Evolutionary conservation across 1,140 invertebrate species (phyloP), one percentile per base, ranked within the genome.

Genomic region (Cyclargus thomasi): DNA sequence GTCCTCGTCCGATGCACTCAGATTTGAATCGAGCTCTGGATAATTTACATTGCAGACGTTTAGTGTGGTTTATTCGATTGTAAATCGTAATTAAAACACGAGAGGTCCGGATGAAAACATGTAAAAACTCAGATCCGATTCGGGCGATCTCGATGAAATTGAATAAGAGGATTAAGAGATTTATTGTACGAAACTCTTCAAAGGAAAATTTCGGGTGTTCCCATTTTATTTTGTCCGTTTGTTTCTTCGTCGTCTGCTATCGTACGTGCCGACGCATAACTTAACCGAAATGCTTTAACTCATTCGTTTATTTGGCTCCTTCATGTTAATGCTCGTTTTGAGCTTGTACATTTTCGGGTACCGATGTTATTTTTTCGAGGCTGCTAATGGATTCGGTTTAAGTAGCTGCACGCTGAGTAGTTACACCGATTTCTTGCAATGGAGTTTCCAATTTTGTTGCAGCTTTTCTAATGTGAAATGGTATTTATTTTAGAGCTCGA

Each of bases 121-220:
- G 79, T 75, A 79, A 80, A 70, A 77, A 67, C 63, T 64, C 53
- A 29, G 73, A 59, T 74, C 74, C 75, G 68, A 77, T 75, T 65
- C 77, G 68, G 78, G 75, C 83, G 80, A 88, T 88, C 83, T 81
- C 82, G 86, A 86, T 87, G 82, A 86, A 89, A 89, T 89, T 86
- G 79, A 82, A 78, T 85, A 85, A 85, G 82, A 85, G 80, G 85
- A 87, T 87, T 86, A 89, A 85, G 82, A 82, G 86, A 86, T 89
- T 87, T 87, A 84, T 83, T 76, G 78, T 83, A 82, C 81, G 86
- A 86, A 84, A 80, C 82, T 85, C 75, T 83, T 83, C 79, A 83
- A 83, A 85, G 84, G 77, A 82, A 84, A 84, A 82, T 86, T 88
- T 83, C 72, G 80, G 80, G 75, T 81, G 79, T 79, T 77, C 79